Base-by-base conservation (phyloP, 2,113 vertebrate genomes). In the Motacilla alba region DNA sequence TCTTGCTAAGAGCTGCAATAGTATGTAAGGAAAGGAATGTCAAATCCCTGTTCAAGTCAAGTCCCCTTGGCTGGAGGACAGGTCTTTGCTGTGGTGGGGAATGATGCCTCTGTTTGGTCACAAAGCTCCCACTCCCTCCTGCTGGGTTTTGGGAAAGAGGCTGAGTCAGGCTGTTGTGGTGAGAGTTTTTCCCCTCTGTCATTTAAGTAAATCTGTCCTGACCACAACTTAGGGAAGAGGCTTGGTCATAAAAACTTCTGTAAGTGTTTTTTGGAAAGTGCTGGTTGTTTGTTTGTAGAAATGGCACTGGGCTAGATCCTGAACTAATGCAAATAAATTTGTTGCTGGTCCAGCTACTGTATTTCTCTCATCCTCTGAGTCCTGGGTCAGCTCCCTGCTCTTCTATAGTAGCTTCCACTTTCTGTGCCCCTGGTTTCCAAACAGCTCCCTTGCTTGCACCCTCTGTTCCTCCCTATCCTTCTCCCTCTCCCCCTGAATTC, bases 371-470 rank as follows among this genome's bases (percentile, higher is more conserved):
- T 19, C 19, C 3, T 56, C 68, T 1, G 3, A 46, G 23, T 30
- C 30, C 30, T 41, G n/a, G 10, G 28, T 24, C 3, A 4, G 44
- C 13, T 89, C 44, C 23, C n/a, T 78, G 15, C 13, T 66, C 37
- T 46, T 63, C 27, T 3, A 0, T 0, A 35, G 53, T 5, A 49
- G 17, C 43, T 87, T 27, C 30, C 1, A 1, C 19, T 44, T 74
- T 58, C 55, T 66, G 22, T n/a, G 60, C 22, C 2, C 0, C 10
- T 1, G 1, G 6, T 41, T 69, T 89, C 37, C 17, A 17, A 18
- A 17, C 9, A 49, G 2, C 11, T 0, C 1, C 28, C 24, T 55
- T 47, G 31, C 28, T 56, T 1, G 26, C 22, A 75, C 1, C 8
- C 60, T 72, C 37, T 3, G 0, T 66, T 90, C 72, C 33, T 67